Evolutionary conservation across 1,140 invertebrate genomes (phyloP).

Genomic region (Melanaphis sacchari): DNA sequence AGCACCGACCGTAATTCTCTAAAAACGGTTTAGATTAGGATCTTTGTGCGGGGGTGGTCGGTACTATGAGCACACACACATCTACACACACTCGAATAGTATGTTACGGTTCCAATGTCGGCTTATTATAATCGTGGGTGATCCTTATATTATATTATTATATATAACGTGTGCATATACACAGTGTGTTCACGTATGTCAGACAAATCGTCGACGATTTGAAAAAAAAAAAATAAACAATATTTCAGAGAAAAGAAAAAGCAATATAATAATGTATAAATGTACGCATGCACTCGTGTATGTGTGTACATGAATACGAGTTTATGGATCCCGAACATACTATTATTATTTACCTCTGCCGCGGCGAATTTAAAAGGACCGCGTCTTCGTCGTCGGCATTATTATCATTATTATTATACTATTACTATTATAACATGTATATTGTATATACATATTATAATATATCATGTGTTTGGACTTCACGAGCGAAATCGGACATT

Average conservation of each 20-base stretch:
- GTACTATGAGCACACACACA: not conserved
- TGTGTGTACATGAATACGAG: not conserved
- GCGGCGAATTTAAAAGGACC: slow-evolving; percentile 10
- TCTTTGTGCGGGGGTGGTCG: slow-evolving; percentile 39
- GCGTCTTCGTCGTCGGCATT: not conserved
- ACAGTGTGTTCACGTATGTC: slow-evolving; percentile 11
- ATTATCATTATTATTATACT: not conserved
- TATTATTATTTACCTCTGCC: not conserved
- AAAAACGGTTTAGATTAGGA: slow-evolving; percentile 56
- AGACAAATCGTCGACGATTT: slow-evolving; percentile 38
- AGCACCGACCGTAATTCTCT: slow-evolving; percentile 21
- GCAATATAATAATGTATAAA: not conserved
- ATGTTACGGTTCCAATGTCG: not conserved
- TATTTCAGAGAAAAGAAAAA: slow-evolving; percentile 21
- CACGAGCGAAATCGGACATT: not conserved
- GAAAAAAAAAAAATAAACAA: not conserved
- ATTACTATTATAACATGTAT: not conserved
- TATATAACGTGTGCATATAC: not conserved
- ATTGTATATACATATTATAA: not conserved
- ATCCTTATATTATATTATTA: not conserved
- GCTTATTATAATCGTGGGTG: slow-evolving; percentile 51
- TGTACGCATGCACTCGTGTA: not conserved
- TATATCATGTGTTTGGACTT: not conserved
- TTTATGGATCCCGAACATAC: slow-evolving; percentile 32
- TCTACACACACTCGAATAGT: too few relatives aligned